These are phyloP conservation scores for Balearica regulorum DNA, from an alignment of 2,797 vertebrate genomes.

Conservation along the genomic window DNA sequence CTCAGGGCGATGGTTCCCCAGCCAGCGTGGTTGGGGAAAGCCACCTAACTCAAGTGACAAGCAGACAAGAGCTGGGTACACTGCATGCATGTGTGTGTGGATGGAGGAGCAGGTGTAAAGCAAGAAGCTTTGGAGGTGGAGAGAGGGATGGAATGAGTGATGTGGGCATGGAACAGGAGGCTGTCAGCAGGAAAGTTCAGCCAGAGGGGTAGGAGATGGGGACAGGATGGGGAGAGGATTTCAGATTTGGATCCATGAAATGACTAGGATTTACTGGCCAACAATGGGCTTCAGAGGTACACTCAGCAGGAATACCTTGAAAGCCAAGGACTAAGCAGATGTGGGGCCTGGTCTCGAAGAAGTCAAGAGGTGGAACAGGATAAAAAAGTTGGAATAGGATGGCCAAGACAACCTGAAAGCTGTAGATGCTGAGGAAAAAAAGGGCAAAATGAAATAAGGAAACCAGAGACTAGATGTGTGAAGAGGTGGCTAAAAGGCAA, in stretches of 20 bases:
- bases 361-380: background rate
- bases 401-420: background rate
- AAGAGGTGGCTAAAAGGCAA: background rate
- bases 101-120: background rate
- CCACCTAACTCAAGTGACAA: background rate
- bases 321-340: background rate
- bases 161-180: background rate
- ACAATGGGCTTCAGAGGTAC: background rate
- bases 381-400: background rate
- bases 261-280: background rate
- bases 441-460: background rate
- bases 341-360: background rate
- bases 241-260: background rate
- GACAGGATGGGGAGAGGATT: background rate
- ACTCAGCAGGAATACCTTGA: background rate
- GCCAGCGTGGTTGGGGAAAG: background rate
- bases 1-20: background rate
- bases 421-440: background rate
- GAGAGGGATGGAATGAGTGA: background rate
- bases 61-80: background rate
- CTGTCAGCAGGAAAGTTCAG: background rate
- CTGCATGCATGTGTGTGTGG: fast-evolving
- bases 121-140: background rate
- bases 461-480: background rate
- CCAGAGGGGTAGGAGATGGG: background rate